Conservation (phyloP, 2,797 vertebrate genomes). For the Alca torda region DNA sequence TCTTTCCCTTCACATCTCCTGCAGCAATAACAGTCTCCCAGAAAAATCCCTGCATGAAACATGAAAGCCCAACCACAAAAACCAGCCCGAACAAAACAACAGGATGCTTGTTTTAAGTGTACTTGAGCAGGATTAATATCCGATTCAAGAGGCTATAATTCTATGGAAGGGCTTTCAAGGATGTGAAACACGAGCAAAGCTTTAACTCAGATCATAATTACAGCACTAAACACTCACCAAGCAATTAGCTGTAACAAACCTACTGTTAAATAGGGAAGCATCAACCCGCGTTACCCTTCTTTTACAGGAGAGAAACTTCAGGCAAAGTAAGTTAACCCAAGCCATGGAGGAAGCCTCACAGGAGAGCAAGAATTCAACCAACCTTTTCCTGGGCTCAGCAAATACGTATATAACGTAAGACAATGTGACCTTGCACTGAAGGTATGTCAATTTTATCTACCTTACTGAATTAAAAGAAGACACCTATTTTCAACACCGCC, state of each 20-base stretch:
- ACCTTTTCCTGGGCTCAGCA: not conserved
- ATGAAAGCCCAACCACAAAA: not conserved
- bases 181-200: slow-evolving; percentile 63
- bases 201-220: slow-evolving; percentile 47
- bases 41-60: not conserved
- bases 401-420: not conserved
- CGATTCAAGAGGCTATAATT: slow-evolving; percentile 20
- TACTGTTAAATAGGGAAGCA: slow-evolving; percentile 16
- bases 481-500: not conserved
- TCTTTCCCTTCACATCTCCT: not conserved
- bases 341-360: not conserved
- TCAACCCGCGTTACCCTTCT: not conserved
- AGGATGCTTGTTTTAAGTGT: slow-evolving; percentile 25
- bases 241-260: slow-evolving; percentile 54
- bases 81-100: not conserved
- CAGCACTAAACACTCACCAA: slow-evolving; percentile 22
- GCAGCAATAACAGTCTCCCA: not conserved
- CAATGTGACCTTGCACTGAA: not conserved
- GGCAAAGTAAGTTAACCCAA: not conserved
- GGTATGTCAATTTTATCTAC: slow-evolving; percentile 4
- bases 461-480: not conserved
- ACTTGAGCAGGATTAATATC: slow-evolving; percentile 47
- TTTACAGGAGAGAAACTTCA: slow-evolving; percentile 1
- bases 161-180: slow-evolving; percentile 28
- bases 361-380: not conserved